Base-by-base conservation (phyloP, 2,888 invertebrate species). In the Masnerella sp. region DNA sequence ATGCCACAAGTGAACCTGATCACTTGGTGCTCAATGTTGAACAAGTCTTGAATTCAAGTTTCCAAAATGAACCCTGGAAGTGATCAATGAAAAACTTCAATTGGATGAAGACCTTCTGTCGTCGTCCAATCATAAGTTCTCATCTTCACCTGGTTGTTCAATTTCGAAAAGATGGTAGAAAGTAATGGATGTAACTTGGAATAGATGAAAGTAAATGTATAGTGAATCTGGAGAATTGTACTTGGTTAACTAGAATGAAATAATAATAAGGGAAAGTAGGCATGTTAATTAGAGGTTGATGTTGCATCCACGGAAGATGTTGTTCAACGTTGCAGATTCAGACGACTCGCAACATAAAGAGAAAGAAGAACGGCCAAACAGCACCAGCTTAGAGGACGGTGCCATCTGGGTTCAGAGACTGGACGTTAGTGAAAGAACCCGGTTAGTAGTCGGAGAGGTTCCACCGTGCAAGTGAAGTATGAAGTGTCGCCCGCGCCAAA, bases 401-500 rank as follows among this genome's bases (percentile, higher is more conserved):
- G 72, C 38, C 43, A 20, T 40, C 14, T 65, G 65, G 65, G 59
- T 59, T 30, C 28, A 64, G 47, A 62, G 34, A 65, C 59, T 59
- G 65, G 36, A 65, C 62, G 67, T 78, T 78, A 76, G 76, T 71
- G 36, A 62, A 36, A 70, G 49, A 71, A 59, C 76, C 74, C 74
- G 67, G 78, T 79, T 75, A 77, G 76, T 77, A 54, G 12, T 74
- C 68, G 40, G 40, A 71, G 67, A 68, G 61, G 72, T 72, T 64
- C 62, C 64, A 72, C 75, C 58, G 75, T 75, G 75, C 75, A 75
- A 54, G 73, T 73, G 73, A 77, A 79, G 75, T 62, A 78, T 79
- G 32, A 32, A 32, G 32, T 32, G 15, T 36, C 78, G 86, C 87
- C 87, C 86, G 87, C 87, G 82, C 85, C 86, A 84, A 85, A 87